phyloP scores from a whole-genome alignment of 1,140 invertebrate species.

The Drosophila repleta region DNA sequence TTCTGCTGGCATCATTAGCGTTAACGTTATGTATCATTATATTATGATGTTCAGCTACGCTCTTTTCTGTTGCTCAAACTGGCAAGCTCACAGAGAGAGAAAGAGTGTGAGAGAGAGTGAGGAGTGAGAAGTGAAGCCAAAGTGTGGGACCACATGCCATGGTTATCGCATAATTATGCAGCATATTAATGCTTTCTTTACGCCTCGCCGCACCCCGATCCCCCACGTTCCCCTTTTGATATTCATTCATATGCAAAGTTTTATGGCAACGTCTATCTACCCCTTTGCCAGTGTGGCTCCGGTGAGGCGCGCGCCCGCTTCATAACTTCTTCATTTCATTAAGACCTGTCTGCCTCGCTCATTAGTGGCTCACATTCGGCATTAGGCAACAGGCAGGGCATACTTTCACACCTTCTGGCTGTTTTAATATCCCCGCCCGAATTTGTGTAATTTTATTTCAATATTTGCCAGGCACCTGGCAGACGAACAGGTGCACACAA shows the following conservation, averaged over 20 bases:
- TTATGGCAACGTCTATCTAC: slow-evolving; percentile 44
- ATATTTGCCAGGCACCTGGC: slow-evolving; percentile 45
- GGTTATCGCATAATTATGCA: slow-evolving; percentile 81
- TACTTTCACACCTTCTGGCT: not conserved
- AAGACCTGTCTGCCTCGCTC: slow-evolving; percentile 25
- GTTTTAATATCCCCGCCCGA: slow-evolving; percentile 52
- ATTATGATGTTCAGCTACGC: slow-evolving; percentile 65
- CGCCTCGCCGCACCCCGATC: slow-evolving; percentile 7
- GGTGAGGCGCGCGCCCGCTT: not conserved
- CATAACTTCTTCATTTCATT: slow-evolving; percentile 42
- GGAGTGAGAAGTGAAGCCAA: slow-evolving; percentile 4
- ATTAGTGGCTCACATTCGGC: slow-evolving; percentile 48
- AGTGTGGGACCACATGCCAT: slow-evolving; percentile 12
- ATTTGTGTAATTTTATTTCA: slow-evolving; percentile 69
- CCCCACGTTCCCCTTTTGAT: slow-evolving; percentile 21
- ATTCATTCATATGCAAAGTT: slow-evolving; percentile 72
- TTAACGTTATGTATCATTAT: slow-evolving; percentile 79
- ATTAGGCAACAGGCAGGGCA: not conserved
- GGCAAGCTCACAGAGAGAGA: not conserved
- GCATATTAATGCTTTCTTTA: slow-evolving; percentile 74
- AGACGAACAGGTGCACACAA: slow-evolving; percentile 48
- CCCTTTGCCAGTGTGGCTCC: not conserved
- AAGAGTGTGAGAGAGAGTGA: not conserved
- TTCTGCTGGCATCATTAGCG: slow-evolving; percentile 74
- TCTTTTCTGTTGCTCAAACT: slow-evolving; percentile 17